Conservation (phyloP, 1,140 invertebrate genomes). For the Odontomachus brunneus region DNA sequence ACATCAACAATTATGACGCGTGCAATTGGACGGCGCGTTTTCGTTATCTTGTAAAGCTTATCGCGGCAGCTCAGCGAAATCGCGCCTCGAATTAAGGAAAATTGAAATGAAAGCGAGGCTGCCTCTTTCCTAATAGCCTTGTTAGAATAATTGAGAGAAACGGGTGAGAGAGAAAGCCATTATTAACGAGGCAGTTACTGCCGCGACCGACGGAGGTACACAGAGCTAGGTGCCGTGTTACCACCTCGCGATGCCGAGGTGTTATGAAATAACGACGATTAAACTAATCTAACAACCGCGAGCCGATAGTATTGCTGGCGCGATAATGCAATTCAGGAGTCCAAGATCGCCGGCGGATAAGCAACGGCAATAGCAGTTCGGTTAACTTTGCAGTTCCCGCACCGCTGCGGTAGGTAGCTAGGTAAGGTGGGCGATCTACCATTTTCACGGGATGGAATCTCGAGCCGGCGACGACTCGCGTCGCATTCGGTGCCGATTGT, state of each 20-base stretch:
- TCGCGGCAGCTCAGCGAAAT: neutral
- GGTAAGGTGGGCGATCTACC: neutral
- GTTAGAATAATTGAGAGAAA: slow-evolving; percentile 22
- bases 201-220: too few species aligned
- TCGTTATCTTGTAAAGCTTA: too few species aligned
- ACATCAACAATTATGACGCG: neutral
- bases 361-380: slow-evolving; percentile 23
- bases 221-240: too few species aligned
- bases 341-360: slow-evolving; percentile 59
- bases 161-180: neutral
- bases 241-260: neutral
- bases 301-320: slow-evolving; percentile 30
- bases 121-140: neutral
- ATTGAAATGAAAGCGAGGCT: slow-evolving; percentile 32
- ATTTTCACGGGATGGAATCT: slow-evolving; percentile 44
- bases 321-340: slow-evolving; percentile 47
- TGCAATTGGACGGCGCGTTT: too few species aligned
- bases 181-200: slow-evolving; percentile 6
- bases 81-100: slow-evolving; percentile 11
- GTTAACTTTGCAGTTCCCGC: slow-evolving; percentile 47
- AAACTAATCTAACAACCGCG: slow-evolving; percentile 53
- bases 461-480: slow-evolving; percentile 27
- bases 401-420: neutral
- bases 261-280: slow-evolving; percentile 55
- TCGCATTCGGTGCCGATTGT: slow-evolving; percentile 60